Conservation (phyloP, 2,113 vertebrate species). For the Ciconia stormi region DNA sequence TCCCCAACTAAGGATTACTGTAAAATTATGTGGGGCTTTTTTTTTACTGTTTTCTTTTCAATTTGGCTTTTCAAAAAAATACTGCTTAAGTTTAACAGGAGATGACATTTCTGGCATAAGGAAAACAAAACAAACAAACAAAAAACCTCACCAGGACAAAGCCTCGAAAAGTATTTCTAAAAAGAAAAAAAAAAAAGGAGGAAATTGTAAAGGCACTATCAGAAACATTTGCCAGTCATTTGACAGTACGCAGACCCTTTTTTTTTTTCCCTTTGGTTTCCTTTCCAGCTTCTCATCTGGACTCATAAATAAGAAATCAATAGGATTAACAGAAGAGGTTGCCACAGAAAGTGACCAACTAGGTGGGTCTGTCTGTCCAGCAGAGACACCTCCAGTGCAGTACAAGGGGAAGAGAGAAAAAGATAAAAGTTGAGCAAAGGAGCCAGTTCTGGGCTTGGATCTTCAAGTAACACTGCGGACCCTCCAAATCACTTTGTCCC, state of each 20-base stretch:
- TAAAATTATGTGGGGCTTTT: constrained; percentile 81
- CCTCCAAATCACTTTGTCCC: not conserved
- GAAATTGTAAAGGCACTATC: constrained; percentile 53
- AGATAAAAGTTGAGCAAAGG: constrained; percentile 35
- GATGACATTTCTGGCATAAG: constrained; percentile 55
- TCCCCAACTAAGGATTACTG: constrained; percentile 77
- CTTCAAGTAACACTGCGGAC: not conserved
- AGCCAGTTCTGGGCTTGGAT: not conserved
- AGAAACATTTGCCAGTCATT: constrained; percentile 75
- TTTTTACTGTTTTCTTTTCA: constrained; percentile 50
- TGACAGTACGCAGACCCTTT: constrained; percentile 76
- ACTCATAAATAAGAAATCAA: constrained; percentile 62
- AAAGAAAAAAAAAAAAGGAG: not conserved
- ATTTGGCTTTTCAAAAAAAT: constrained; percentile 62
- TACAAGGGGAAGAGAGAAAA: not conserved
- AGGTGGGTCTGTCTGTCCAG: not conserved
- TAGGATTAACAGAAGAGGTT: constrained; percentile 35
- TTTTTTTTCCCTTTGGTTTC: constrained; percentile 26
- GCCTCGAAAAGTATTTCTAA: constrained; percentile 50
- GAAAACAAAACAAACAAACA: constrained; percentile 33
- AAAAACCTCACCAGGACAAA: not conserved
- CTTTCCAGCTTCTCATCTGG: constrained; percentile 67
- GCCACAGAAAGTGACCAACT: constrained; percentile 16
- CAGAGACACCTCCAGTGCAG: not conserved
- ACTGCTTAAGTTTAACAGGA: constrained; percentile 62